A percentile compares a stretch with the other conserved stretches of the same genome.
Conservation (phyloP, 2,113 vertebrate genomes). For the Gambusia holbrooki region DNA sequence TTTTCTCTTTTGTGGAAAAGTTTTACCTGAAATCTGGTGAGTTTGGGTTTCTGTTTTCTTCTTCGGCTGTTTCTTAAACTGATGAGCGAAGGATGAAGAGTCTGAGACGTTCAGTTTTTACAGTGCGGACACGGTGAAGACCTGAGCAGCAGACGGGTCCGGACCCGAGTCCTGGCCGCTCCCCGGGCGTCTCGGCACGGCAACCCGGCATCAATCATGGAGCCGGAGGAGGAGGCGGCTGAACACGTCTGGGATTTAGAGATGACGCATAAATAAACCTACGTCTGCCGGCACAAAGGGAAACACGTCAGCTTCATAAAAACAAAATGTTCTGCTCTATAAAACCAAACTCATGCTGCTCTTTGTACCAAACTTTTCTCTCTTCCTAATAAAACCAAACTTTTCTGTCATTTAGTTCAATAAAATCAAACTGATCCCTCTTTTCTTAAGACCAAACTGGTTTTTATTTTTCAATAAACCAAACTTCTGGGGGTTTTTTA, state of each 20-base stretch:
- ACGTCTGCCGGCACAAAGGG: background rate
- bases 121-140: background rate
- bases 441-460: no score
- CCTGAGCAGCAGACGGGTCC: background rate
- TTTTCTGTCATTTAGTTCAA: no score
- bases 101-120: background rate
- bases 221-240: background rate
- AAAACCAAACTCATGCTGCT: no score
- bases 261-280: background rate
- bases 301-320: background rate
- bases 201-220: slow-evolving; percentile 8
- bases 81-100: background rate
- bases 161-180: background rate
- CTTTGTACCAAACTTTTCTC: no score
- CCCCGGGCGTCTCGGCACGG: background rate
- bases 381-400: no score
- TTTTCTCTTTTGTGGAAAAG: no score
- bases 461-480: no score
- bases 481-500: no score
- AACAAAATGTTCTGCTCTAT: background rate
- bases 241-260: background rate
- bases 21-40: no score
- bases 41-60: no score
- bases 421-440: no score
- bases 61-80: no score